Conservation (phyloP, 2,797 vertebrate species). For the Crenichthys baileyi region DNA sequence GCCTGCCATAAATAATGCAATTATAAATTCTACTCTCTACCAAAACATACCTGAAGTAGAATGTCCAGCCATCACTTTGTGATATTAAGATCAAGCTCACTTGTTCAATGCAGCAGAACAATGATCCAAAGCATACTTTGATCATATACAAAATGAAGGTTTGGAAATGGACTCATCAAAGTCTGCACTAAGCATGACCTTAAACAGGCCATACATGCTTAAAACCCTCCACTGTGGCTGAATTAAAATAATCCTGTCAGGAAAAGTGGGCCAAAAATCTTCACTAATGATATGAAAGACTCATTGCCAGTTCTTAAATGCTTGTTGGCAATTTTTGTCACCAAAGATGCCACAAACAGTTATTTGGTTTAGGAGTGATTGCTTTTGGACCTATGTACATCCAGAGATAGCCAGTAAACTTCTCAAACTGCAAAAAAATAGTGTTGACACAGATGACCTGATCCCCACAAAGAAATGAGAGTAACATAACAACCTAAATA, state of each 20-base stretch:
- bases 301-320: neutral
- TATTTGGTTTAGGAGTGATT: neutral
- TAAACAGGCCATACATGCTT: neutral
- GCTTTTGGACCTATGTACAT: neutral
- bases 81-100: neutral
- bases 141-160: neutral
- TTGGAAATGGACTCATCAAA: neutral
- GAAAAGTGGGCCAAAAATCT: neutral
- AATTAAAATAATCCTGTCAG: neutral
- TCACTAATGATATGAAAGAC: neutral
- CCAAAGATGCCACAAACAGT: neutral
- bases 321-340: neutral
- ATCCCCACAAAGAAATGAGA: neutral
- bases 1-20: no score
- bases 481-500: neutral
- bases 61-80: neutral
- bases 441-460: neutral
- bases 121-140: neutral
- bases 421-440: neutral
- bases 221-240: neutral
- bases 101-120: neutral
- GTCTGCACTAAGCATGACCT: neutral
- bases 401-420: neutral
- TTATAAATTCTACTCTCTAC: no score
- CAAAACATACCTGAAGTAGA: neutral